Evolutionary conservation across 2,113 vertebrate genomes (phyloP).

Genomic region (Leucopsar rothschildi): DNA sequence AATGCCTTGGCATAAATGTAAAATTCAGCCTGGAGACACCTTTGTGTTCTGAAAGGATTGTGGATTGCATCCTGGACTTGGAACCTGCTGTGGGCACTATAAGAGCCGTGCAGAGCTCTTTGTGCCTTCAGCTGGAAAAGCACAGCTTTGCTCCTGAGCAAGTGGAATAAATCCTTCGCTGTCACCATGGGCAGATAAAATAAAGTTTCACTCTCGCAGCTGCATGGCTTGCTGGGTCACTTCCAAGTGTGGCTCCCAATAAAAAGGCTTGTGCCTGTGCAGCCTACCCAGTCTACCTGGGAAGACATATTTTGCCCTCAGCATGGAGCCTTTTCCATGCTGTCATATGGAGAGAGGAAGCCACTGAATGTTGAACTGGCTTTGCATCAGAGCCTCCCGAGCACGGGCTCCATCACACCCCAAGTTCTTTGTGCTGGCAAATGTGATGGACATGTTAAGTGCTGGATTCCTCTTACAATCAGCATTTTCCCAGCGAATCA

Average conservation of each 20-base stretch:
- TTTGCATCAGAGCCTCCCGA: not conserved
- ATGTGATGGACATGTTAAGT: not conserved
- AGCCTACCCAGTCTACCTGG: not conserved
- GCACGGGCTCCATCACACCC: accelerated
- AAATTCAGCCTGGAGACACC: not conserved
- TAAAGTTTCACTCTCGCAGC: not conserved
- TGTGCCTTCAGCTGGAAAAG: not conserved
- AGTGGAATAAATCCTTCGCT: not conserved
- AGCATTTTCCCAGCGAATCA: not conserved
- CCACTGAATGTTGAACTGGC: not conserved
- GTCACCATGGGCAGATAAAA: not conserved
- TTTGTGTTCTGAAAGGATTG: not conserved
- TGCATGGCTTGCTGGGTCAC: accelerated
- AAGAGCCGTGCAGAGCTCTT: not conserved
- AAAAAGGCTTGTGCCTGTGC: not conserved
- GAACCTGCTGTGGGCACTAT: not conserved
- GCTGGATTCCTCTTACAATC: not conserved
- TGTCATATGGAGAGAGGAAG: not conserved
- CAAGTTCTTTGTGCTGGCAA: not conserved
- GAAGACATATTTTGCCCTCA: not conserved
- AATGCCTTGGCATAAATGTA: not conserved
- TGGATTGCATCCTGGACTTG: not conserved
- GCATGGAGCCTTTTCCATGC: not conserved
- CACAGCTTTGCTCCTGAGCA: not conserved
- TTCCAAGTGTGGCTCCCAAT: not conserved